phyloP scores from a whole-genome alignment of 2,113 vertebrate genomes.

The Channa maculata region DNA sequence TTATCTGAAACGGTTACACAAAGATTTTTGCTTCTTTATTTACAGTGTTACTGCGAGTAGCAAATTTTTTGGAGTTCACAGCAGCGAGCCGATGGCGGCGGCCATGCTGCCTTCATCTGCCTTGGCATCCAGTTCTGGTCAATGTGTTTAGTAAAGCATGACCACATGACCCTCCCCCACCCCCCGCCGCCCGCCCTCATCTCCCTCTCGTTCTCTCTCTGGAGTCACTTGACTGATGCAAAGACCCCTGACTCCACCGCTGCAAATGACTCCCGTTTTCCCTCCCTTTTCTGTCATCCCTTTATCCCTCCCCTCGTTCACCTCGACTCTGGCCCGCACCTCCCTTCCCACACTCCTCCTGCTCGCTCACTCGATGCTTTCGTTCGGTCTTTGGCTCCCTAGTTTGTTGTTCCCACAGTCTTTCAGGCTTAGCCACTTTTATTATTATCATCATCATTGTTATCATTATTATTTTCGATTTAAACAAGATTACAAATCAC shows the following conservation, averaged over 20 bases:
- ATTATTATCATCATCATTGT: no score
- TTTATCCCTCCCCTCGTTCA: conserved; percentile 25
- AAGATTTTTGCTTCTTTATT: no score
- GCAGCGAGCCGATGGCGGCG: conserved; percentile 27
- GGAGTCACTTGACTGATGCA: conserved; percentile 74
- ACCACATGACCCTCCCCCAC: conserved; percentile 25
- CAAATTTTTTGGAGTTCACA: no score
- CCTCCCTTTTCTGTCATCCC: conserved; percentile 31
- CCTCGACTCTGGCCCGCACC: not conserved
- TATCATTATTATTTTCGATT: no score
- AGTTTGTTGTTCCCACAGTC: conserved; percentile 6
- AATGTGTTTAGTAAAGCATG: conserved; percentile 80
- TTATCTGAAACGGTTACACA: no score
- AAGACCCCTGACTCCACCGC: conserved; percentile 63
- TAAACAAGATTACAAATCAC: no score
- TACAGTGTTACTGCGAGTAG: no score
- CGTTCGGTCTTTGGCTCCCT: conserved; percentile 1
- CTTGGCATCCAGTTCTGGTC: conserved; percentile 63
- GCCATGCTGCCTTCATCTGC: conserved; percentile 51
- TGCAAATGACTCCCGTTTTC: conserved; percentile 58
- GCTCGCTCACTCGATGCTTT: not conserved
- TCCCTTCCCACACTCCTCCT: no score
- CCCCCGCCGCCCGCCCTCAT: not conserved
- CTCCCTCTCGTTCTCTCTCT: conserved; percentile 32
- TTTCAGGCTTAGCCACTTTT: no score